Percentiles rank a stretch among this genome's conserved stretches.
Evolutionary conservation across 2,888 invertebrate species (phyloP).

Genomic region (Agrenia bidenticulata): DNA sequence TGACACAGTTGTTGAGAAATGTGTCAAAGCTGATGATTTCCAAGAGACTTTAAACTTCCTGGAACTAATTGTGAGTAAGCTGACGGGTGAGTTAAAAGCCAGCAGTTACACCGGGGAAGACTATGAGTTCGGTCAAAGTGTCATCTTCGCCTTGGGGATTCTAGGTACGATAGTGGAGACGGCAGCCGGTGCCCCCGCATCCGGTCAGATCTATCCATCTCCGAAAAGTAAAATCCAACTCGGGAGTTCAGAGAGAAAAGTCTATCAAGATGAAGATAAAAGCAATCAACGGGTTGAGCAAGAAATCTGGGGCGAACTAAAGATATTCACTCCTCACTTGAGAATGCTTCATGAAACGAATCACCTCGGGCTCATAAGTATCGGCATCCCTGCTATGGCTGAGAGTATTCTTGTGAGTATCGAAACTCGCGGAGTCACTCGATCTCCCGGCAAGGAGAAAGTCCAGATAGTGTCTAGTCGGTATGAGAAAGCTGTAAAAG

Average conservation of each 20-base stretch:
- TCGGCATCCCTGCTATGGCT: slow-evolving; percentile 41
- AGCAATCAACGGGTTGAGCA: slow-evolving; percentile 7
- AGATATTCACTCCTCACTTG: slow-evolving; percentile 40
- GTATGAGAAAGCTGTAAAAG: slow-evolving; percentile 66
- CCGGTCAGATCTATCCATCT: not conserved
- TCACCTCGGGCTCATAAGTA: slow-evolving; percentile 19
- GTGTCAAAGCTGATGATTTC: slow-evolving; percentile 29
- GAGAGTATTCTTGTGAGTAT: slow-evolving; percentile 41
- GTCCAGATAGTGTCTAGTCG: slow-evolving; percentile 55
- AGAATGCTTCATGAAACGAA: slow-evolving; percentile 25
- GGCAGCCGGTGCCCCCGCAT: not conserved
- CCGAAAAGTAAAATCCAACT: not conserved
- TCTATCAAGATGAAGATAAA: slow-evolving; percentile 2
- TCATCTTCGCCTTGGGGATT: slow-evolving; percentile 40
- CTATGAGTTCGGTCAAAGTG: slow-evolving; percentile 41
- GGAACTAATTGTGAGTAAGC: slow-evolving; percentile 42
- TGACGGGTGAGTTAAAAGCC: slow-evolving; percentile 30
- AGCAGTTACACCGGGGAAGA: slow-evolving; percentile 15
- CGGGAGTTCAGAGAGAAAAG: not conserved
- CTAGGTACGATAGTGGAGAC: slow-evolving; percentile 43
- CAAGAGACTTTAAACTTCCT: slow-evolving; percentile 38
- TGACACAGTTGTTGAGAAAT: slow-evolving; percentile 41
- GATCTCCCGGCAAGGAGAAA: slow-evolving; percentile 47
- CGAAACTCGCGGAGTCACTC: slow-evolving; percentile 31
- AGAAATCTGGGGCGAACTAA: slow-evolving; percentile 35